A percentile compares a stretch with the other conserved stretches of the same genome.
Evolutionary conservation across 2,888 invertebrate species (phyloP).

Genomic region (Chrysolina americana): DNA sequence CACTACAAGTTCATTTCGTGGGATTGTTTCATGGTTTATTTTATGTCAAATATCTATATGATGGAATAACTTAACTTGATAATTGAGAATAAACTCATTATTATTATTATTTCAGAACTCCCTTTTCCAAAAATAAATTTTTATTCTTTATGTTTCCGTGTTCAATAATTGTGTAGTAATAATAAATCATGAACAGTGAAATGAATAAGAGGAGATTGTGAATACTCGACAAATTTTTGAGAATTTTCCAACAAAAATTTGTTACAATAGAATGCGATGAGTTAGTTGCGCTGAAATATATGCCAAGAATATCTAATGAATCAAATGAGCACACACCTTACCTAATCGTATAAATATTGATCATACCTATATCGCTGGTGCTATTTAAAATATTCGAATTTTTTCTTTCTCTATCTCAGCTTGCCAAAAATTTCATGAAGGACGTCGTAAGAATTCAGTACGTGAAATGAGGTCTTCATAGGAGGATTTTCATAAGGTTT

Average conservation of each 20-base stretch:
- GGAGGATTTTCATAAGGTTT: too few relatives aligned
- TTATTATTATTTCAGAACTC: neutral
- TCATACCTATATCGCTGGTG: neutral
- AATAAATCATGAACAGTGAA: constrained; percentile 24
- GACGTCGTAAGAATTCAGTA: too few relatives aligned
- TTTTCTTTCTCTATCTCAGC: too few relatives aligned
- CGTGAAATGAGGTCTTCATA: too few relatives aligned
- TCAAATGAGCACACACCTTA: constrained; percentile 32
- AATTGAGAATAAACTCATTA: too few relatives aligned
- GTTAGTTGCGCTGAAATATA: constrained; percentile 36
- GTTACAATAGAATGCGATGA: constrained; percentile 36
- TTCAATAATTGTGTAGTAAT: constrained; percentile 15
- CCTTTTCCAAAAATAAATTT: neutral
- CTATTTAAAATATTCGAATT: neutral
- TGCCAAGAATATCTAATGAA: constrained; percentile 39
- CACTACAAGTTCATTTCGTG: too few relatives aligned
- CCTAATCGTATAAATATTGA: neutral
- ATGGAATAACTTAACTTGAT: too few relatives aligned
- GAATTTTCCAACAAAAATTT: constrained; percentile 39
- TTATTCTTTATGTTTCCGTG: constrained; percentile 1
- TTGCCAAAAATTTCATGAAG: too few relatives aligned
- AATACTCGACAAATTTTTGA: constrained; percentile 45
- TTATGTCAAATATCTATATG: too few relatives aligned
- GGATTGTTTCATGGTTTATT: too few relatives aligned
- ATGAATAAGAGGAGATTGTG: constrained; percentile 24